These are phyloP conservation scores for Hormaphis cornu DNA, from an alignment of 1,140 invertebrate species.

Conservation along the genomic window DNA sequence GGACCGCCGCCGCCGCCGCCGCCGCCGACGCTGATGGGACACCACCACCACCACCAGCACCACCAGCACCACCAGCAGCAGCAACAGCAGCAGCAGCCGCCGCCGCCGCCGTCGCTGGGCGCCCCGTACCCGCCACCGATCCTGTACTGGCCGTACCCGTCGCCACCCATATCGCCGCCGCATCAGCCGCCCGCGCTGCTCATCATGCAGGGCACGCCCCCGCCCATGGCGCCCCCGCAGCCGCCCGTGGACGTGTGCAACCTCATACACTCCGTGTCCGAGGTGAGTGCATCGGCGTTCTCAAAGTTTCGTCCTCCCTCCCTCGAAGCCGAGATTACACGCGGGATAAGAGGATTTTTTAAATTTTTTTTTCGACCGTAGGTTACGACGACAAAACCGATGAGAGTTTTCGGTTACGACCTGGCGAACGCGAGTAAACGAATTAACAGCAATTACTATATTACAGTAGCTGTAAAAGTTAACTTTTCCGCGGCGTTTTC, in stretches of 20 bases:
- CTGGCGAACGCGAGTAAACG: too few species aligned
- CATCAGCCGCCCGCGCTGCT: conserved; percentile 31
- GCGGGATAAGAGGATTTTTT: too few species aligned
- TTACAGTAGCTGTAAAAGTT: too few species aligned
- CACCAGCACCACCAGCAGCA: not conserved
- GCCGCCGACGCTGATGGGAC: not conserved
- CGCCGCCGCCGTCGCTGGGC: conserved; percentile 8
- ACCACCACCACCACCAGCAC: conserved; percentile 10
- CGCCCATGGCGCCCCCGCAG: conserved; percentile 22
- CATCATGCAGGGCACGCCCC: conserved; percentile 34
- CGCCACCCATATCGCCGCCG: conserved; percentile 33
- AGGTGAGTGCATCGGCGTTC: conserved; percentile 17
- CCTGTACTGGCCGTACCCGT: conserved; percentile 34
- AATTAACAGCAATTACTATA: too few species aligned
- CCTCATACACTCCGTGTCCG: conserved; percentile 33
- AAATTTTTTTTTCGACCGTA: too few species aligned
- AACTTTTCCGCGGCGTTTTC: too few species aligned
- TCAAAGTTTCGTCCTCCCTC: not conserved
- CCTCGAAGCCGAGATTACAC: too few species aligned
- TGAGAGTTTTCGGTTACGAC: too few species aligned
- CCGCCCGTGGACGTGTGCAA: conserved; percentile 27
- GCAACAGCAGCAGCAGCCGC: not conserved
- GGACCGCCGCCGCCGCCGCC: not conserved
- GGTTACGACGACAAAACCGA: too few species aligned
- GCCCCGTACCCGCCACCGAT: conserved; percentile 26